phyloP scores from a whole-genome alignment of 2,113 vertebrate genomes.

The Uria lomvia region DNA sequence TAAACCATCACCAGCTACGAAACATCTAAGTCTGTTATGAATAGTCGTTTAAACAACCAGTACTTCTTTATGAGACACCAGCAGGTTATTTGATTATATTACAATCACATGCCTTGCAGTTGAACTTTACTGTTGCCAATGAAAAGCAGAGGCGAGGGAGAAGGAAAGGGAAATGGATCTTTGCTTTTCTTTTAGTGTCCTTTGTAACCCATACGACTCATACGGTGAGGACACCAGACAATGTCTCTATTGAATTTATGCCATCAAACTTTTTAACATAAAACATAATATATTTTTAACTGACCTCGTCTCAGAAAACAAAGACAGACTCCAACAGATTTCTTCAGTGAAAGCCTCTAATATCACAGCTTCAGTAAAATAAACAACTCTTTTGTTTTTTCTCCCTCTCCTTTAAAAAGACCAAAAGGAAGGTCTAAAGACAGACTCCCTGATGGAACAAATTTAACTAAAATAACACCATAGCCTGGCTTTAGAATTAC shows the following conservation, averaged over 20 bases:
- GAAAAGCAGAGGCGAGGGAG: slow-evolving; percentile 35
- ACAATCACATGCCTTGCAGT: slow-evolving; percentile 46
- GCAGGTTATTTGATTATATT: slow-evolving; percentile 65
- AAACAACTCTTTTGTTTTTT: background rate
- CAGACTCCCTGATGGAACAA: background rate
- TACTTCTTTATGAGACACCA: slow-evolving; percentile 55
- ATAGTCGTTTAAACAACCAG: slow-evolving; percentile 35
- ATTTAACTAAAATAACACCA: slow-evolving; percentile 6
- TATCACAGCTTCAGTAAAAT: slow-evolving; percentile 16
- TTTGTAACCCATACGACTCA: slow-evolving; percentile 1
- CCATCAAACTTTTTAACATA: slow-evolving; percentile 65
- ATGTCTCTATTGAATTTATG: slow-evolving; percentile 61
- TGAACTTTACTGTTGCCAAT: slow-evolving; percentile 53
- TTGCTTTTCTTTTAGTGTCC: slow-evolving; percentile 47
- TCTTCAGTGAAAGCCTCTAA: background rate
- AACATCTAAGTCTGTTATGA: slow-evolving; percentile 45
- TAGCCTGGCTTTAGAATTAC: background rate
- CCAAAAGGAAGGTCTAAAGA: background rate
- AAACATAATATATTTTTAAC: slow-evolving; percentile 55
- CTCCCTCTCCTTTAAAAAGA: background rate
- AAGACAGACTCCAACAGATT: slow-evolving; percentile 1
- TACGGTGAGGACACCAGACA: slow-evolving; percentile 23
- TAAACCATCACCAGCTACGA: slow-evolving; percentile 32
- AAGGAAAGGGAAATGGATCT: slow-evolving; percentile 43
- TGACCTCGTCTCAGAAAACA: slow-evolving; percentile 37